phyloP scores from a whole-genome alignment of 1,140 invertebrate species.

The Diploscapter pachys region DNA sequence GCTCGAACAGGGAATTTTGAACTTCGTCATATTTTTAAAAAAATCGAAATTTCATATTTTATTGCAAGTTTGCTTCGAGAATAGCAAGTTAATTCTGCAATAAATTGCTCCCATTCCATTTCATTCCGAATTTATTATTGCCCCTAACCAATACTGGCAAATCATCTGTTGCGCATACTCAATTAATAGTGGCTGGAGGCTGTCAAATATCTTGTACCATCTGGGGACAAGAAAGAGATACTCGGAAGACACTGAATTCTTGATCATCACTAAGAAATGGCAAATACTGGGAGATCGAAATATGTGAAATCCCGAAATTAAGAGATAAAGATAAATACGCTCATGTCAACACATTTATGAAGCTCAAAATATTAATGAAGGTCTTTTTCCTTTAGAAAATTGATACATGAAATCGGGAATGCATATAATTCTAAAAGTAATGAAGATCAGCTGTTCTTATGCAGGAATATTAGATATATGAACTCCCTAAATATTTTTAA shows the following conservation, averaged over 20 bases:
- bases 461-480: too few relatives aligned
- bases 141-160: not conserved
- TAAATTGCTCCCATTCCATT: not conserved
- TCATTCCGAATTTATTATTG: not conserved
- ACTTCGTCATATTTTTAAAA: not conserved
- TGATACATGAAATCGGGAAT: too few relatives aligned
- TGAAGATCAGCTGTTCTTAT: too few relatives aligned
- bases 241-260: not conserved
- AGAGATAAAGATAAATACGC: too few relatives aligned
- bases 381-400: too few relatives aligned
- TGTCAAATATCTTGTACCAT: not conserved
- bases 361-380: too few relatives aligned
- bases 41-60: not conserved
- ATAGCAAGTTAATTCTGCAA: not conserved
- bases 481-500: too few relatives aligned
- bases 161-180: not conserved
- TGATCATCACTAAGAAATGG: not conserved
- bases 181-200: too few relatives aligned
- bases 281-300: not conserved
- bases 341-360: too few relatives aligned
- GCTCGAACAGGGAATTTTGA: not conserved
- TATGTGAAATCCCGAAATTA: not conserved
- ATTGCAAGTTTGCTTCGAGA: not conserved
- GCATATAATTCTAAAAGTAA: too few relatives aligned
- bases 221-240: not conserved